Percentiles rank a stretch among this genome's conserved stretches.
These are phyloP conservation scores for Apolygus lucorum DNA, from an alignment of 1,140 invertebrate species.

Conservation along the genomic window DNA sequence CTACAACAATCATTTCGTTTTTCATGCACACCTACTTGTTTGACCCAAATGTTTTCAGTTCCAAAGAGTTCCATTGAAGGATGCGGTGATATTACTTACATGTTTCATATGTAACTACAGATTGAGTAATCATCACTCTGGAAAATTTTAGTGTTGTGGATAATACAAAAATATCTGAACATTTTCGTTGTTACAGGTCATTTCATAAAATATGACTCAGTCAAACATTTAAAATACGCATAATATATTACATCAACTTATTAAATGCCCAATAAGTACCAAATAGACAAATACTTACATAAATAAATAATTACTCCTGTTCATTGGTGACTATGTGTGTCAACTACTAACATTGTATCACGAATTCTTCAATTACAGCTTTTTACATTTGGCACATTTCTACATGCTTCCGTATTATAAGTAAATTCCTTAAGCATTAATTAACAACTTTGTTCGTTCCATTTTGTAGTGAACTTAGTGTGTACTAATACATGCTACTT, in stretches of 20 bases:
- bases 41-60: no score
- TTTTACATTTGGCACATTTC: neutral
- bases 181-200: neutral
- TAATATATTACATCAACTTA: neutral
- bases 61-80: no score
- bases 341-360: no score
- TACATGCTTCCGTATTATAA: neutral
- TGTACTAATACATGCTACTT: no score
- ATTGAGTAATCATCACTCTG: neutral
- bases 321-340: neutral
- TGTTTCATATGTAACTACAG: neutral
- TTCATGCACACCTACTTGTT: neutral
- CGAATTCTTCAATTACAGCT: neutral
- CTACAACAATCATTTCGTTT: neutral
- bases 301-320: neutral
- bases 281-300: neutral
- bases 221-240: neutral
- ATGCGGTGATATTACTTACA: neutral
- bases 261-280: neutral
- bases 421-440: neutral
- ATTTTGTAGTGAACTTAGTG: no score
- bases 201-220: conserved; percentile 3
- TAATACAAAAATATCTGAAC: conserved; percentile 8
- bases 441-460: no score
- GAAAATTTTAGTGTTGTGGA: neutral